These are phyloP conservation scores for Australoheros facetus DNA, from an alignment of 2,797 vertebrate species.

Conservation along the genomic window DNA sequence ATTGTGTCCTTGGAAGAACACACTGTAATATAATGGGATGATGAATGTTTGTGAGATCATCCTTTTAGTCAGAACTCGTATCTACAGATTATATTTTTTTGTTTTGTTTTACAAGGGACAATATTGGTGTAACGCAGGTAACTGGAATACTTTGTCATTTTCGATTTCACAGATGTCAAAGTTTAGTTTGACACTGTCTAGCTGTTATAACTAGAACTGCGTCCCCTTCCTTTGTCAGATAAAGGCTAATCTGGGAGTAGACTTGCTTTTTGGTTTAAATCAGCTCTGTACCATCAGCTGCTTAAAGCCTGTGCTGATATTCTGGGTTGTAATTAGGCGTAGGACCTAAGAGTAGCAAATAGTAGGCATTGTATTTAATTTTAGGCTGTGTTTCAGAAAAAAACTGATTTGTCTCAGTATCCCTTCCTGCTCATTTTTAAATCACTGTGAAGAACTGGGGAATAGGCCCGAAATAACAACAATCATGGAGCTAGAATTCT, in stretches of 20 bases:
- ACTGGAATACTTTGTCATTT: neutral
- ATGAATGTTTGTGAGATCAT: constrained; percentile 58
- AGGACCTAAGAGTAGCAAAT: neutral
- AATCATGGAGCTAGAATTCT: constrained; percentile 1
- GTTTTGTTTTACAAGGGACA: constrained; percentile 23
- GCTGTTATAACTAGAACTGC: neutral
- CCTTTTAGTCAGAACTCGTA: constrained; percentile 27
- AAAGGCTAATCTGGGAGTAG: neutral
- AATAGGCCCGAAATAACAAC: neutral
- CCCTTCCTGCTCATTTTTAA: neutral
- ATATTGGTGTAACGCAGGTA: constrained; percentile 9
- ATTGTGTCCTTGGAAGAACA: constrained; percentile 26
- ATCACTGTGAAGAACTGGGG: neutral
- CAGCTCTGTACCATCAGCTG: constrained; percentile 52
- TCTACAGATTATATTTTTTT: constrained; percentile 41
- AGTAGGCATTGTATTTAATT: neutral
- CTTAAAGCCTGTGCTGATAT: neutral
- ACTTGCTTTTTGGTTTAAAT: constrained; percentile 11
- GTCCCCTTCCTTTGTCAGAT: neutral
- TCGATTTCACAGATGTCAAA: neutral
- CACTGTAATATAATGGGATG: constrained; percentile 43
- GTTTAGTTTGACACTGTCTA: constrained; percentile 45
- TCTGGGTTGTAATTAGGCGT: neutral
- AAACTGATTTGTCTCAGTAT: constrained; percentile 5
- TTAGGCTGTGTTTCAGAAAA: neutral